Percentiles rank a stretch among this genome's conserved stretches.
phyloP scores from a whole-genome alignment of 92 coral and sea anemone species.

The Phenganax marumi region DNA sequence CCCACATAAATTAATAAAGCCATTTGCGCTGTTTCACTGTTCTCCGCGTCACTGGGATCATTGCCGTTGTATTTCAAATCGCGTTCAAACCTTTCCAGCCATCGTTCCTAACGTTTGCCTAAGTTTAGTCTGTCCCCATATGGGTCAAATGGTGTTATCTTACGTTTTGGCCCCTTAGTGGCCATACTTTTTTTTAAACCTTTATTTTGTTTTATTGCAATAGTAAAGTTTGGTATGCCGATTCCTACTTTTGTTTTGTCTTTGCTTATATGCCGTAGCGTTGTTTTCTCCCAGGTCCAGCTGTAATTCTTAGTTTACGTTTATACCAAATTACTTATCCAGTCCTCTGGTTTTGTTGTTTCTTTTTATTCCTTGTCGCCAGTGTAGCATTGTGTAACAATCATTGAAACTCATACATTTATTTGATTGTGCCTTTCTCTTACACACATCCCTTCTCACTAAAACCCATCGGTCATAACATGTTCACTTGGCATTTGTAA shows the following conservation, averaged over 20 bases:
- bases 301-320: not conserved
- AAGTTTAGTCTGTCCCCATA: not conserved
- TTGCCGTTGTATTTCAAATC: not conserved
- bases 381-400: too few species aligned
- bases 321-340: not conserved
- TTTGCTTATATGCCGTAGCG: not conserved
- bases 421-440: too few species aligned
- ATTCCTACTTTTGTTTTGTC: not conserved
- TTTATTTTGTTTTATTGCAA: not conserved
- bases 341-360: not conserved
- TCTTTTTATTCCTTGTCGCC: not conserved
- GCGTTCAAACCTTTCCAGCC: slow-evolving; percentile 2
- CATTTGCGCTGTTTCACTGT: slow-evolving; percentile 12
- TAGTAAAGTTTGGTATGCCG: not conserved
- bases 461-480: too few species aligned
- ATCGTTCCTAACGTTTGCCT: slow-evolving; percentile 16
- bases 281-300: not conserved
- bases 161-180: not conserved
- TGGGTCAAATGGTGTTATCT: slow-evolving; percentile 7
- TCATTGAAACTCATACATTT: too few species aligned
- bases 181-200: not conserved
- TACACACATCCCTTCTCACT: too few species aligned
- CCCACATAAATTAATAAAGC: slow-evolving; percentile 17
- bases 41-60: not conserved
- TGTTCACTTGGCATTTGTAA: too few species aligned